Conservation (phyloP, 2,888 invertebrate genomes). For the Cerastoderma edule region DNA sequence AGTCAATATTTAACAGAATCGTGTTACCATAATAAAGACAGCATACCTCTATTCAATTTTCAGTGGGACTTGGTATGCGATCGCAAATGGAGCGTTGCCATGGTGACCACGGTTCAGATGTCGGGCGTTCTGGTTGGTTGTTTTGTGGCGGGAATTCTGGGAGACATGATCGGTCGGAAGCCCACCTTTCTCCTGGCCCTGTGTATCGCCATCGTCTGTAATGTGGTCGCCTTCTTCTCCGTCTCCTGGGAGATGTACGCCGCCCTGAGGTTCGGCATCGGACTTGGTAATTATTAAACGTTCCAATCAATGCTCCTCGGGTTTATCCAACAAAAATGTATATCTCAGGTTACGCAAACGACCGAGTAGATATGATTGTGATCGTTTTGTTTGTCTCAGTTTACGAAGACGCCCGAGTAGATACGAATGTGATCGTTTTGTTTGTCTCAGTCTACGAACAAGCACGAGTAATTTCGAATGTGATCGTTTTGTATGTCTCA, state of each 20-base stretch:
- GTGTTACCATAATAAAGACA: neutral
- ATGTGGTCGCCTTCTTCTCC: conserved; percentile 64
- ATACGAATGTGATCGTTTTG: too few relatives aligned
- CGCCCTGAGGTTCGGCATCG: conserved; percentile 60
- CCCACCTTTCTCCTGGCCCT: conserved; percentile 59
- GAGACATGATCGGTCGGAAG: conserved; percentile 66
- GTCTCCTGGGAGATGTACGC: conserved; percentile 71
- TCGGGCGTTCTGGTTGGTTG: conserved; percentile 65
- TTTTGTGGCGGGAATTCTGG: conserved; percentile 62
- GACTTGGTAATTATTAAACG: conserved; percentile 55
- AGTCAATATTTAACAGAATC: neutral
- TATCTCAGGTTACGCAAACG: too few relatives aligned
- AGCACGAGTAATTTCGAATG: too few relatives aligned
- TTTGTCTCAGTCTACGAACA: too few relatives aligned
- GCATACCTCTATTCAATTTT: conserved; percentile 15
- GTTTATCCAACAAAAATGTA: too few relatives aligned
- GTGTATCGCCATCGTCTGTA: conserved; percentile 48
- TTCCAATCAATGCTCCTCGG: too few relatives aligned
- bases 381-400: too few relatives aligned
- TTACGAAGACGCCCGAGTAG: too few relatives aligned
- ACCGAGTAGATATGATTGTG: too few relatives aligned
- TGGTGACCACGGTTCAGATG: conserved; percentile 69
- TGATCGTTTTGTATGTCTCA: too few relatives aligned
- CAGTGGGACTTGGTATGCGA: conserved; percentile 69
- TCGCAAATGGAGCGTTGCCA: conserved; percentile 54